Percentiles rank a stretch among this genome's conserved stretches.
Evolutionary conservation across 2,888 invertebrate species (phyloP).

Genomic region (Conus canariensis): DNA sequence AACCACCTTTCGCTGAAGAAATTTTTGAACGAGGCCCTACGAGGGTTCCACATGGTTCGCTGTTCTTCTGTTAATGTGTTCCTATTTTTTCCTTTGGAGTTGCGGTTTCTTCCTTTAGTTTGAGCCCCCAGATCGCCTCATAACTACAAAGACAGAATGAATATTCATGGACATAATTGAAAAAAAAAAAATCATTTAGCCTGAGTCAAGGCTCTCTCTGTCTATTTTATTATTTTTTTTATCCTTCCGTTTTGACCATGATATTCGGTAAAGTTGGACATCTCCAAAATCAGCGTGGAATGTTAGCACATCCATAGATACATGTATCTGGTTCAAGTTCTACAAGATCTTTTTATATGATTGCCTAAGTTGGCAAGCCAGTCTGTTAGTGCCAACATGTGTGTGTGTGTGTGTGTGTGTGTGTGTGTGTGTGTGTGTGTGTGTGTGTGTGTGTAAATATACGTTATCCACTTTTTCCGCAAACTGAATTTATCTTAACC

Average conservation of each 20-base stretch:
- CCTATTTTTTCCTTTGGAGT: background rate
- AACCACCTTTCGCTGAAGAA: conserved; percentile 15
- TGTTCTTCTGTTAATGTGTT: background rate
- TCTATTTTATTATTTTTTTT: no score
- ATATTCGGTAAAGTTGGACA: background rate
- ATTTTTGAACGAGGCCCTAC: background rate
- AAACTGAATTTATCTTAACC: no score
- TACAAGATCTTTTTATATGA: no score
- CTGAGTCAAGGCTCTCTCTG: no score
- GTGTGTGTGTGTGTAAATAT: background rate
- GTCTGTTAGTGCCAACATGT: background rate
- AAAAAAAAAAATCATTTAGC: background rate
- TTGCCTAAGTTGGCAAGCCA: no score
- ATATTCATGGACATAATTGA: no score
- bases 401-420: background rate
- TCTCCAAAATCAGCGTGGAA: background rate
- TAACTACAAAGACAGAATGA: no score
- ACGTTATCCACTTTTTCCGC: background rate
- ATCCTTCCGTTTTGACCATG: no score
- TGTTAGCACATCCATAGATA: no score
- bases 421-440: no score
- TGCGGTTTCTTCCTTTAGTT: background rate
- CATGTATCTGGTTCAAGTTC: no score
- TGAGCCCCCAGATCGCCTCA: background rate
- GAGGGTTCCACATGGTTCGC: background rate